phyloP scores from a whole-genome alignment of 2,888 invertebrate genomes.

The Drosophila monieri region DNA sequence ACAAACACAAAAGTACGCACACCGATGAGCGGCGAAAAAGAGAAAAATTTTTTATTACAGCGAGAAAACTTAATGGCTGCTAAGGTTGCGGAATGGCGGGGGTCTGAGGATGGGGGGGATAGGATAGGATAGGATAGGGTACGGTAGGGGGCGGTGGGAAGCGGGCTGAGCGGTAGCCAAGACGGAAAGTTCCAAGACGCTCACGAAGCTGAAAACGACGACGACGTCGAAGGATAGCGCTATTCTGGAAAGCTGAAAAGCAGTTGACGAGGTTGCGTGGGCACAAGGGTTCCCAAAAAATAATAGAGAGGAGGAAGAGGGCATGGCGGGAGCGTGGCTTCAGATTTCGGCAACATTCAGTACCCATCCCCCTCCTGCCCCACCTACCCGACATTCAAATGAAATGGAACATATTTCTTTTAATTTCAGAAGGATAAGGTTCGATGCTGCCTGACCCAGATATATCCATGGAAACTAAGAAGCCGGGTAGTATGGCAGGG shows the following conservation, averaged over 20 bases:
- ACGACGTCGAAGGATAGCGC: conserved; percentile 1
- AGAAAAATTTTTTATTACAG: conserved; percentile 82
- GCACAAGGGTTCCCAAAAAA: conserved; percentile 6
- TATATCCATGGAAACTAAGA: conserved; percentile 30
- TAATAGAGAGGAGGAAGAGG: not conserved
- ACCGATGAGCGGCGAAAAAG: conserved; percentile 60
- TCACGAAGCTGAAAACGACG: conserved; percentile 12
- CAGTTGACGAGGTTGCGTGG: conserved; percentile 8
- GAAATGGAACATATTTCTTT: conserved; percentile 59
- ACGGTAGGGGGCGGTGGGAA: conserved; percentile 17
- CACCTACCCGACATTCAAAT: conserved; percentile 39
- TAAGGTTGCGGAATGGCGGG: conserved; percentile 58
- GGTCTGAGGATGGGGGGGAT: not conserved
- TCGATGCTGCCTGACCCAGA: conserved; percentile 41
- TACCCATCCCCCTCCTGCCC: not conserved
- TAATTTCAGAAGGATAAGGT: conserved; percentile 26
- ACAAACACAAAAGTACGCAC: conserved; percentile 31
- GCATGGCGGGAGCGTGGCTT: no score
- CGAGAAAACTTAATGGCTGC: conserved; percentile 82
- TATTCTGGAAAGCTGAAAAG: conserved; percentile 3
- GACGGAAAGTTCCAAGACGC: conserved; percentile 13
- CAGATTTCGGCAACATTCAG: conserved; percentile 22
- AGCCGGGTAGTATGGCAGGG: not conserved
- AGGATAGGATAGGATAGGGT: not conserved
- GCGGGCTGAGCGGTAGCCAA: conserved; percentile 6